Conservation (phyloP, 2,888 invertebrate species). For the Cancer borealis region DNA sequence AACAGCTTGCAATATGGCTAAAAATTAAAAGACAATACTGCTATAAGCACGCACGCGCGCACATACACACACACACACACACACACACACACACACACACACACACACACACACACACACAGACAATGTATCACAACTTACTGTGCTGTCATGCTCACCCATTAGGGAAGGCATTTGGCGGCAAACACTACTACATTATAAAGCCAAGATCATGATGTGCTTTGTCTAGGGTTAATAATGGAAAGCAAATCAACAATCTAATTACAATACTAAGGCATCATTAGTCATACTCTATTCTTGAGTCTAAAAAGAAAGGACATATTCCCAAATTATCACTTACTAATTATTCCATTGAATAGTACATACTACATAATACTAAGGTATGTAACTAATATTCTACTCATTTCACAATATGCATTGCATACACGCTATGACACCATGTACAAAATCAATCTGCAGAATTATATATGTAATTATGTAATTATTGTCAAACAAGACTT, state of each 20-base stretch:
- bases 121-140: background rate
- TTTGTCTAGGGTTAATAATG: too few species aligned
- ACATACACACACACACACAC: conserved; percentile 10
- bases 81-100: background rate
- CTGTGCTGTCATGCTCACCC: background rate
- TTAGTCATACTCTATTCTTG: too few species aligned
- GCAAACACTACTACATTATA: background rate
- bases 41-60: background rate
- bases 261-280: too few species aligned
- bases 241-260: too few species aligned
- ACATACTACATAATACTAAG: background rate
- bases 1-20: background rate
- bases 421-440: background rate
- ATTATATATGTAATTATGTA: background rate
- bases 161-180: background rate
- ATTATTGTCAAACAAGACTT: background rate
- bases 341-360: background rate
- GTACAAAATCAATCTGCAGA: background rate
- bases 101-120: background rate
- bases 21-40: background rate
- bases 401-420: too few species aligned
- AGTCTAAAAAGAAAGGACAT: background rate
- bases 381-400: background rate
- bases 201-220: background rate
- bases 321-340: background rate